Conservation (phyloP, 2,888 invertebrate species). For the Troides aeacus region DNA sequence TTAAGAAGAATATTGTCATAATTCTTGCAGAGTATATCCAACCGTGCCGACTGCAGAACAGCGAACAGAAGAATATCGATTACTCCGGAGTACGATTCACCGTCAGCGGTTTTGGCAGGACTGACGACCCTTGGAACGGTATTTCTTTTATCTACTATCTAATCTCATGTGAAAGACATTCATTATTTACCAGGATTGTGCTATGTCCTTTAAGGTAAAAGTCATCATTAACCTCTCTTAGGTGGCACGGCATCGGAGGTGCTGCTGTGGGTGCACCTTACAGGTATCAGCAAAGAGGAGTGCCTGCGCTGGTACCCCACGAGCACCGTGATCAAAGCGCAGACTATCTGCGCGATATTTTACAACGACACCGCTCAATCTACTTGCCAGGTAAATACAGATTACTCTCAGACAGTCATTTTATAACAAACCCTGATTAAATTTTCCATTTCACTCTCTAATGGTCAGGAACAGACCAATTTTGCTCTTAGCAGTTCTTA, state of each 20-base stretch:
- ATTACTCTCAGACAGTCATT: too few species aligned
- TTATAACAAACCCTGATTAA: too few species aligned
- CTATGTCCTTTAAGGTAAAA: too few species aligned
- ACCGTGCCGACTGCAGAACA: conserved; percentile 59
- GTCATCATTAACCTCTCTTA: conserved; percentile 30
- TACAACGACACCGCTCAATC: conserved; percentile 66
- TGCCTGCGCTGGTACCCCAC: conserved; percentile 54
- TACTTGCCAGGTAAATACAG: conserved; percentile 55
- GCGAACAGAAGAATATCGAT: conserved; percentile 47
- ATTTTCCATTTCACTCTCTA: too few species aligned
- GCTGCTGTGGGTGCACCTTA: conserved; percentile 69
- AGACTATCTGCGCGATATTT: conserved; percentile 59
- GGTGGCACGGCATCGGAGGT: conserved; percentile 61
- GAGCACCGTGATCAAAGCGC: conserved; percentile 45
- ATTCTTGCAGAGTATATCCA: conserved; percentile 49
- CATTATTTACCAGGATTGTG: too few species aligned
- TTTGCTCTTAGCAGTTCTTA: too few species aligned
- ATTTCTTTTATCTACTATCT: background rate
- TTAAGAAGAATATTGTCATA: too few species aligned
- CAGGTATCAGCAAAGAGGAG: conserved; percentile 58
- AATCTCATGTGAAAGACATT: too few species aligned
- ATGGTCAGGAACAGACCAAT: too few species aligned
- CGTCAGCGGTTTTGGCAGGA: conserved; percentile 63
- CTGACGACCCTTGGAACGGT: conserved; percentile 57
- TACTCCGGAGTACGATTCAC: conserved; percentile 48